Percentiles rank a stretch among this genome's conserved stretches.
Evolutionary conservation across 1,140 invertebrate species (phyloP).

Genomic region (Zelostemma sp.): DNA sequence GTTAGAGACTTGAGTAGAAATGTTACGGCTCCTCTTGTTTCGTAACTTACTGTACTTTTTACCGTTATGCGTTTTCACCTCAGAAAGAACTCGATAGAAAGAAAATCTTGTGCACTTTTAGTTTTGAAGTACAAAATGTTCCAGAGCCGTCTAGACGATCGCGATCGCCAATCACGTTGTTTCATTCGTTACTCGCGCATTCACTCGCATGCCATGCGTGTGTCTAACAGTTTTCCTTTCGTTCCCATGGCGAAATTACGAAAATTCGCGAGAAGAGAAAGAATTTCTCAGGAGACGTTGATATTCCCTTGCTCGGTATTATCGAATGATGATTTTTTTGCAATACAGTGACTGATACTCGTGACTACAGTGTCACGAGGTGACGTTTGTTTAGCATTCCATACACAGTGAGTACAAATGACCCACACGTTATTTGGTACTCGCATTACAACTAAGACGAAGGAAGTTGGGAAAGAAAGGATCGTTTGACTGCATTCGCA

Average conservation of each 20-base stretch:
- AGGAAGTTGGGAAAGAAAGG: constrained; percentile 51
- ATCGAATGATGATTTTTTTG: constrained; percentile 40
- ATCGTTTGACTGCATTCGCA: constrained; percentile 49
- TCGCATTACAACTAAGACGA: constrained; percentile 32
- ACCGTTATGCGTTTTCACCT: too few relatives aligned
- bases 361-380: constrained; percentile 6
- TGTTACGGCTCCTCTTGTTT: too few relatives aligned
- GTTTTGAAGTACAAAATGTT: too few relatives aligned
- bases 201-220: constrained; percentile 49
- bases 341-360: constrained; percentile 20
- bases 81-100: too few relatives aligned
- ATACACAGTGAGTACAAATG: constrained; percentile 43
- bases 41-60: too few relatives aligned
- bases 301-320: constrained; percentile 9
- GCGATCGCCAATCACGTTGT: constrained; percentile 40
- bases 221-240: constrained; percentile 47
- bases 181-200: constrained; percentile 44
- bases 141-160: constrained; percentile 45
- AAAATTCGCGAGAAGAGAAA: constrained; percentile 10
- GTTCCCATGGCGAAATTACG: constrained; percentile 43
- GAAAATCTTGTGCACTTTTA: not conserved
- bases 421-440: constrained; percentile 41
- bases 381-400: constrained; percentile 53
- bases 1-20: too few relatives aligned
- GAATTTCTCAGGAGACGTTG: not conserved